Evolutionary conservation across 2,797 vertebrate species (phyloP), one percentile per base, ranked within the genome.

Genomic region (Okamejei kenojei): DNA sequence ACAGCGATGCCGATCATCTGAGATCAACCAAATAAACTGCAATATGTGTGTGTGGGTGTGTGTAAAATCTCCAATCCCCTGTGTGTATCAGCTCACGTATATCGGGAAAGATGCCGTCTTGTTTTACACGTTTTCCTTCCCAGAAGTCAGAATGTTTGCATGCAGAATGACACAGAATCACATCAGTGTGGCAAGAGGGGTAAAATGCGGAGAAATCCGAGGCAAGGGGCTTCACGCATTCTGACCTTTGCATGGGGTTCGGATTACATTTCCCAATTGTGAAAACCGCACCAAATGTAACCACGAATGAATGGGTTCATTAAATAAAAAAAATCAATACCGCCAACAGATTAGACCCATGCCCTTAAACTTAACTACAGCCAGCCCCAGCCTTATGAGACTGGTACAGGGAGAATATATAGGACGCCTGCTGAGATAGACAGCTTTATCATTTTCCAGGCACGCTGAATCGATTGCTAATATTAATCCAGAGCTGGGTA

Each of bases 91-190:
- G 26, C 23, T 92, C 35, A n/a, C 90, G 17, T 26, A 54, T 92
- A 76, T 92, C 90, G 90, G 90, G 90, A 92, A 92, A 76, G 23
- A 29, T 9, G 26, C 26, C 23, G 7, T 76, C 71, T 92, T 71
- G 1, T 92, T 92, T 92, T 92, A 92, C 90, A 76, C 32, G 2
- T 92, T n/a, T 54, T 26, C 38, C 71, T 92, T 92, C 45, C 90
- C 90, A 92, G 90, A 92, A 92, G 63, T 88, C 84, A 88, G 63
- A 92, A 76, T 92, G 90, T 74, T 73, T 76, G 73, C 32, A 91
- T 35, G 23, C 23, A 92, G 38, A 76, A 38, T 58, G 71, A 92
- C 71, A 92, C 26, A 23, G 21, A 54, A 92, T 54, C 90, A 92
- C 71, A 74, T 91, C 71, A 17, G 21, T 54, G 90, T 92, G 90